A percentile compares a stretch with the other conserved stretches of the same genome.
Conservation (phyloP, 2,888 invertebrate genomes). For the Diachrysia chrysitis region DNA sequence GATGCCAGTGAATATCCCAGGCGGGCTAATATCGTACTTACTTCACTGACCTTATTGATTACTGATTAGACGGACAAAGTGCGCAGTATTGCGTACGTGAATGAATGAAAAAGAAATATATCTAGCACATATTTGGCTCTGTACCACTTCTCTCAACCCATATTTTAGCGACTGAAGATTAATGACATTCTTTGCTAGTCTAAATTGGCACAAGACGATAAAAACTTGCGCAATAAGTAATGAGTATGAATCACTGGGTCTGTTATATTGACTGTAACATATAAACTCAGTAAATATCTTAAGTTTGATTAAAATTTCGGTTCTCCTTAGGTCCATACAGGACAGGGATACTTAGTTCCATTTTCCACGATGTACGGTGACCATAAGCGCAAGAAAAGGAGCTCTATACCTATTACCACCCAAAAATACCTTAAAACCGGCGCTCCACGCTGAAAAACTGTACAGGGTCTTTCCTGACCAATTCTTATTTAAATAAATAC, state of each 20-base stretch:
- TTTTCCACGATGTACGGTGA: no score
- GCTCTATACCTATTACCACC: no score
- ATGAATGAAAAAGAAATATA: constrained; percentile 3
- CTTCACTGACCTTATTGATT: constrained; percentile 4
- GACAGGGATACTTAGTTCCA: no score
- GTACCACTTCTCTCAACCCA: neutral
- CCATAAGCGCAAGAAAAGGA: no score
- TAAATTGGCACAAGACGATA: constrained; percentile 4
- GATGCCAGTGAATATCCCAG: neutral
- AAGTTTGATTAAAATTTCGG: no score
- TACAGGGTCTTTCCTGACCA: no score
- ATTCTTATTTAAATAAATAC: neutral
- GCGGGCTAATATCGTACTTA: neutral
- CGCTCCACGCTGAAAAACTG: no score
- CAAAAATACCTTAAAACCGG: no score
- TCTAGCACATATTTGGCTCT: neutral
- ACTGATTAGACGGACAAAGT: constrained; percentile 4
- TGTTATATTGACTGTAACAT: neutral
- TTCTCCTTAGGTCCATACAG: no score
- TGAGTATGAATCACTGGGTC: neutral
- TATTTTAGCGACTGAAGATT: neutral
- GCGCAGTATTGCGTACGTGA: constrained; percentile 1
- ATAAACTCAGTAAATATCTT: no score
- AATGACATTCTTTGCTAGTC: neutral
- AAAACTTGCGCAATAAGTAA: constrained; percentile 1